A percentile compares a stretch with the other conserved stretches of the same genome.
Evolutionary conservation across 1,140 invertebrate genomes (phyloP).

Genomic region (Magallana angulata): DNA sequence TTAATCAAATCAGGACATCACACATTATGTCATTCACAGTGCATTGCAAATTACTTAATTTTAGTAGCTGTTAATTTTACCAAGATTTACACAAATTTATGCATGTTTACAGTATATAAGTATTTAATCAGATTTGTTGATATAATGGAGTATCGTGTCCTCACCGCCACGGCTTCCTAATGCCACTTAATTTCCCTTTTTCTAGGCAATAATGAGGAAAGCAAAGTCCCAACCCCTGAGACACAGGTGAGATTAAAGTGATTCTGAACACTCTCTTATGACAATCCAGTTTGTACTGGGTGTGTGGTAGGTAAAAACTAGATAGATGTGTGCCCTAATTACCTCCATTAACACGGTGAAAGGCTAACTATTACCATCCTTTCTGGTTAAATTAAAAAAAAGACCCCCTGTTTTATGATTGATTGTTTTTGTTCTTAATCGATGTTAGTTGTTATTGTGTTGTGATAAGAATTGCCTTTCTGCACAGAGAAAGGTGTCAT

Average conservation of each 20-base stretch:
- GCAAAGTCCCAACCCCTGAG: not conserved
- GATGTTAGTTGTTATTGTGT: not conserved
- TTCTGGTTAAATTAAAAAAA: not conserved
- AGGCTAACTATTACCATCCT: not conserved
- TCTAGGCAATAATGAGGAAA: slow-evolving; percentile 22
- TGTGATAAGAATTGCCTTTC: slow-evolving; percentile 27
- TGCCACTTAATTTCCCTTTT: not conserved
- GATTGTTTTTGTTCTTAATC: not conserved
- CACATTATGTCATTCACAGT: too few species aligned
- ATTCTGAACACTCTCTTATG: slow-evolving; percentile 35
- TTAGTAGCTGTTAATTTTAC: too few species aligned
- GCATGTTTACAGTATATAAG: too few species aligned
- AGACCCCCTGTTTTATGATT: not conserved
- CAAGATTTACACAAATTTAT: too few species aligned
- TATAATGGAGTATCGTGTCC: too few species aligned
- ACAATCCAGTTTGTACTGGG: not conserved
- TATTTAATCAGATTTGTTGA: too few species aligned
- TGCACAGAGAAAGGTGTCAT: slow-evolving; percentile 25
- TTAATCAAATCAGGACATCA: too few species aligned
- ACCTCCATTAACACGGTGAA: slow-evolving; percentile 7
- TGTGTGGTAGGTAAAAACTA: slow-evolving; percentile 23
- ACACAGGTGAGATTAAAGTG: slow-evolving; percentile 37
- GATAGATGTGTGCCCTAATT: slow-evolving; percentile 11
- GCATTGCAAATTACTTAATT: too few species aligned
- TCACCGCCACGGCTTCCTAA: not conserved